Conservation (phyloP, 2,888 invertebrate species). For the Drosophila diplacantha region DNA sequence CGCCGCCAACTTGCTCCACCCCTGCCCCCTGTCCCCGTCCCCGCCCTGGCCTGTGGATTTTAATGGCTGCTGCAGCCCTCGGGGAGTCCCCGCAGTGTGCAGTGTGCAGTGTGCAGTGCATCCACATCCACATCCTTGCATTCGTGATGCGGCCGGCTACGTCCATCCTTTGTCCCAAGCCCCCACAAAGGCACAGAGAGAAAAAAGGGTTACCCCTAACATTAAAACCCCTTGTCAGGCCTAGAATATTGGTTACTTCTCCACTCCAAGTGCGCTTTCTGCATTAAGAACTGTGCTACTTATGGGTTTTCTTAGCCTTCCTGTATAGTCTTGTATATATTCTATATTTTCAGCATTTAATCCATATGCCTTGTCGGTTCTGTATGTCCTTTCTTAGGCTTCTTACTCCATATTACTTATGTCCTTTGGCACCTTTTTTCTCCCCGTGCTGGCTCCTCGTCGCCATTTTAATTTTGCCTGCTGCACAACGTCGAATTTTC, state of each 20-base stretch:
- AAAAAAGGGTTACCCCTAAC: no score
- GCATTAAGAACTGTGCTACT: not conserved
- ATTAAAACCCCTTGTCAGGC: not conserved
- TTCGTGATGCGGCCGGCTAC: constrained; percentile 58
- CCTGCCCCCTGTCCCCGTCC: not conserved
- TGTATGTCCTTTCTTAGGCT: not conserved
- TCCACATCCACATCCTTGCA: constrained; percentile 49
- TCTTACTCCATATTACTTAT: no score
- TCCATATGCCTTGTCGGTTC: not conserved
- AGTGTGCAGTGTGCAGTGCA: constrained; percentile 19
- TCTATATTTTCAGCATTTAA: no score
- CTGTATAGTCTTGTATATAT: no score
- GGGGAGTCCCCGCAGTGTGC: constrained; percentile 62
- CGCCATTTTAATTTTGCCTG: constrained; percentile 72
- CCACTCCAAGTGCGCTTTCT: not conserved
- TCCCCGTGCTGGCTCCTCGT: constrained; percentile 31
- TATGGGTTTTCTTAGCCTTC: not conserved
- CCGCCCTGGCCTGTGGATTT: constrained; percentile 58
- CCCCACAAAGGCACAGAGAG: not conserved
- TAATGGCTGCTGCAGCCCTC: constrained; percentile 70
- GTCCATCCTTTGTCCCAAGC: constrained; percentile 33
- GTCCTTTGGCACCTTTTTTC: not conserved
- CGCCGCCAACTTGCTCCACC: no score
- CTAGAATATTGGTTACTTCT: not conserved
- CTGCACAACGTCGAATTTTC: constrained; percentile 73